Base-by-base conservation (phyloP, 53 echinoderm and acorn worm species). In the Echinarachnius parma region DNA sequence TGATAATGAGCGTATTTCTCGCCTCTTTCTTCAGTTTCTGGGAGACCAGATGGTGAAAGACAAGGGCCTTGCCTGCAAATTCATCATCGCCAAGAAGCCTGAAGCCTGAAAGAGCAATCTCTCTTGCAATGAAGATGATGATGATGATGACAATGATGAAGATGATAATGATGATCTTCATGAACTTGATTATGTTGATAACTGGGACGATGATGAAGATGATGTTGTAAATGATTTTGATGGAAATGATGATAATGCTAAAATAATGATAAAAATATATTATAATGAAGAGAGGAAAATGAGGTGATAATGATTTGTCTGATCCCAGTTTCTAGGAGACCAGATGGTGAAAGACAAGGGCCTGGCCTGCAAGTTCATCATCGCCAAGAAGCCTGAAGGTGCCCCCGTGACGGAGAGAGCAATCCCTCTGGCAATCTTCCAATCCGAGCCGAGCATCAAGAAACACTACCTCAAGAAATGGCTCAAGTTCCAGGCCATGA, bases 271-370 rank as follows among this genome's bases (percentile, higher is more conserved):
- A n/a, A n/a, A n/a, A n/a, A n/a, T n/a, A n/a, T n/a, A n/a, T n/a
- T n/a, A n/a, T n/a, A n/a, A n/a, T n/a, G n/a, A n/a, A n/a, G n/a
- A n/a, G n/a, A n/a, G n/a, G n/a, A n/a, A n/a, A n/a, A n/a, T n/a
- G n/a, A n/a, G n/a, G n/a, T n/a, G n/a, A n/a, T n/a, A n/a, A n/a
- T n/a, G n/a, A n/a, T n/a, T n/a, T n/a, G n/a, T n/a, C n/a, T n/a
- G n/a, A n/a, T n/a, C 2, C 1, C 60, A 96, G 96, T 96, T 96
- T 60, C 88, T 96, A 24, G 96, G 96, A 30, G 96, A 96, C 22
- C 87, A 96, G 81, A 96, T 96, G 95, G 95, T 94, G 53, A 94
- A 94, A 62, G 95, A 94, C 77, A 94, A 94, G 57, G 95, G 95
- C n/a, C 56, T 94, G 53, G 61, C 95, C 1, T 94, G 95, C 63